Percentiles rank a stretch among this genome's conserved stretches.
phyloP scores from a whole-genome alignment of 2,888 invertebrate genomes.

The Tryphoninae sp. region DNA sequence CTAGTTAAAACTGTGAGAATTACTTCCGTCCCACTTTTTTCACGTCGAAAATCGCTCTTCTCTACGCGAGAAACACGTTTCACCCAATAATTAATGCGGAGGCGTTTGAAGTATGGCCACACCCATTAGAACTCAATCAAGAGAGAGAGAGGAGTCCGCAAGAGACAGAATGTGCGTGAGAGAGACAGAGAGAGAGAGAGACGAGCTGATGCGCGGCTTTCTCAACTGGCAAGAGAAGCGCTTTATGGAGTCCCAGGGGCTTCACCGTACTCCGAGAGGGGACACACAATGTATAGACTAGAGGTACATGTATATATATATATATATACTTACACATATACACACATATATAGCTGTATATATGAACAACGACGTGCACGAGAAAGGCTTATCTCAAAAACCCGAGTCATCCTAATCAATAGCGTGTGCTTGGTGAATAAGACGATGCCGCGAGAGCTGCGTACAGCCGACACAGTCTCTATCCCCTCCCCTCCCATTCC shows the following conservation, averaged over 20 bases:
- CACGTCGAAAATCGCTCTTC: slow-evolving; percentile 6
- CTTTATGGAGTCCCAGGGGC: slow-evolving; percentile 50
- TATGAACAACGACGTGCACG: slow-evolving; percentile 34
- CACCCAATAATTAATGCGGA: slow-evolving; percentile 77
- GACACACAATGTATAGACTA: slow-evolving; percentile 23
- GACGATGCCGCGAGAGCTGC: slow-evolving; percentile 67
- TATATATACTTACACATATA: slow-evolving; percentile 1
- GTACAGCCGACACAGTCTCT: slow-evolving; percentile 11
- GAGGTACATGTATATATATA: slow-evolving; percentile 12
- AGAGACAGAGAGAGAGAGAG: slow-evolving; percentile 51
- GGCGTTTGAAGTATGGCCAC: slow-evolving; percentile 77
- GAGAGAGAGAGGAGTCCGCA: slow-evolving; percentile 49
- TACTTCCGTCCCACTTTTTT: slow-evolving; percentile 17
- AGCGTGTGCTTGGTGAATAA: slow-evolving; percentile 69
- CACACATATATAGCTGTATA: slow-evolving; percentile 2
- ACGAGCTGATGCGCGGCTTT: slow-evolving; percentile 55
- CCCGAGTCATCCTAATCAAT: slow-evolving; percentile 79
- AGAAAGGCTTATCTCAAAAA: slow-evolving; percentile 74
- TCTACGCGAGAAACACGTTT: slow-evolving; percentile 65
- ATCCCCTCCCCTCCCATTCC: background rate
- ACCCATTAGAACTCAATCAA: slow-evolving; percentile 79
- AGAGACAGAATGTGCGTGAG: slow-evolving; percentile 59
- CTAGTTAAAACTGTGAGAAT: background rate
- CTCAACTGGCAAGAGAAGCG: slow-evolving; percentile 46
- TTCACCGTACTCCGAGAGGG: slow-evolving; percentile 35